Evolutionary conservation across 2,113 vertebrate genomes (phyloP).

Genomic region (Strigops habroptila): DNA sequence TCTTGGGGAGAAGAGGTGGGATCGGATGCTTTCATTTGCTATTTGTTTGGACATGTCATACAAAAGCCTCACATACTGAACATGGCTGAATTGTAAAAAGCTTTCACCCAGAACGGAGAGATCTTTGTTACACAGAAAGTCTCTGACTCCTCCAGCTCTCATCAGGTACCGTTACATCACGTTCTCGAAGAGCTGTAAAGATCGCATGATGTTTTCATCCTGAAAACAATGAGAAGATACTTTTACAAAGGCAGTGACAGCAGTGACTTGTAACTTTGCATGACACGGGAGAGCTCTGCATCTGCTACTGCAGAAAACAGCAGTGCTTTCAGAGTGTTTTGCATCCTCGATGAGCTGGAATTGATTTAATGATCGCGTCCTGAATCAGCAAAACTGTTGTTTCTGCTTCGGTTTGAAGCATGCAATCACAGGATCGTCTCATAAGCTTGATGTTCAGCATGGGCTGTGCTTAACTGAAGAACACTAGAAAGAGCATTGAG

Average conservation of each 20-base stretch:
- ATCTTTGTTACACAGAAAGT: slow-evolving; percentile 41
- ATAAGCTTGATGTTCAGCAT: neutral
- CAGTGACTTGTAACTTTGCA: neutral
- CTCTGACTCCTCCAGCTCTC: slow-evolving; percentile 32
- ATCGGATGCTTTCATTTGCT: slow-evolving; percentile 34
- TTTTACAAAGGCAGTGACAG: neutral
- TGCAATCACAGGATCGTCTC: neutral
- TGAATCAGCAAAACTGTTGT: neutral
- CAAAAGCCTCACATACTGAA: slow-evolving; percentile 62
- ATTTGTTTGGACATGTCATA: slow-evolving; percentile 39
- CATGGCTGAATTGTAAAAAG: slow-evolving; percentile 64
- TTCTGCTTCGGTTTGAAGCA: neutral
- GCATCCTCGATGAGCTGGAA: neutral
- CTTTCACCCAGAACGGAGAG: slow-evolving; percentile 64
- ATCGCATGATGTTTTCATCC: slow-evolving; percentile 98
- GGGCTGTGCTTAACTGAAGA: neutral
- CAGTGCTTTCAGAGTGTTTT: neutral
- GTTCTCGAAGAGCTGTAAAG: slow-evolving; percentile 96
- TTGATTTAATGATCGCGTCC: neutral
- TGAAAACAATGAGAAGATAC: slow-evolving; percentile 53
- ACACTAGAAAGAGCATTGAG: neutral
- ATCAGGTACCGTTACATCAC: slow-evolving; percentile 80
- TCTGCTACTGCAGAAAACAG: neutral
- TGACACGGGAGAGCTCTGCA: neutral
- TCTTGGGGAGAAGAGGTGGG: slow-evolving; percentile 42